Conservation (phyloP, 2,113 vertebrate genomes). For the Ctenomys sociabilis region DNA sequence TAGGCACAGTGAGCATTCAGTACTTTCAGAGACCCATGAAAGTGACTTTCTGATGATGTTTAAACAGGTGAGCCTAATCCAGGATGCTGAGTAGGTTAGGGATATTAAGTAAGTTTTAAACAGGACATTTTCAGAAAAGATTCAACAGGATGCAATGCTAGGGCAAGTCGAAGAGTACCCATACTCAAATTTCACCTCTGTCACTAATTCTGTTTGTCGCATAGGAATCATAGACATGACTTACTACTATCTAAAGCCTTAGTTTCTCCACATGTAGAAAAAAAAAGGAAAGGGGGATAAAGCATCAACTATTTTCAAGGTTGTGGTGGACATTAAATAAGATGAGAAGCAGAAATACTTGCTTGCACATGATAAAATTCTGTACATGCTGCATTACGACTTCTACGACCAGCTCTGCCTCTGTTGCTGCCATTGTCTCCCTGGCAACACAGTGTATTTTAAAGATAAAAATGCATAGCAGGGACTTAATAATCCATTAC, state of each 20-base stretch:
- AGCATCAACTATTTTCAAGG: not conserved
- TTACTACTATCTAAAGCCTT: not conserved
- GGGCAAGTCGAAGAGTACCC: not conserved
- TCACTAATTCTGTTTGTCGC: not conserved
- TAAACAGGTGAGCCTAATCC: not conserved
- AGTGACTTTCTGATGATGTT: not conserved
- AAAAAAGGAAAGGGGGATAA: not conserved
- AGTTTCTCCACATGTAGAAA: not conserved
- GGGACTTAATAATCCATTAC: not conserved
- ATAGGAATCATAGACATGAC: not conserved
- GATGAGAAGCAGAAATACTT: not conserved
- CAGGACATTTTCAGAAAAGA: not conserved
- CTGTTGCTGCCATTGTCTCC: not conserved
- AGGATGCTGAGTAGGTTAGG: no score
- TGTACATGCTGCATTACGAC: fast-evolving
- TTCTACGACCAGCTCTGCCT: fast-evolving
- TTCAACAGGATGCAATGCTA: not conserved
- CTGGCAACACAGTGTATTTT: not conserved
- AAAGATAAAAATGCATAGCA: not conserved
- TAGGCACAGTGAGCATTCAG: not conserved
- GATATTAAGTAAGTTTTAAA: not conserved
- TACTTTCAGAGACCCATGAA: not conserved
- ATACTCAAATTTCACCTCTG: not conserved
- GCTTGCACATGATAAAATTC: not conserved
- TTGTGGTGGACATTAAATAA: not conserved